Base-by-base conservation (phyloP, 2,888 invertebrate genomes). In the Branchipolynoe longqiensis region DNA sequence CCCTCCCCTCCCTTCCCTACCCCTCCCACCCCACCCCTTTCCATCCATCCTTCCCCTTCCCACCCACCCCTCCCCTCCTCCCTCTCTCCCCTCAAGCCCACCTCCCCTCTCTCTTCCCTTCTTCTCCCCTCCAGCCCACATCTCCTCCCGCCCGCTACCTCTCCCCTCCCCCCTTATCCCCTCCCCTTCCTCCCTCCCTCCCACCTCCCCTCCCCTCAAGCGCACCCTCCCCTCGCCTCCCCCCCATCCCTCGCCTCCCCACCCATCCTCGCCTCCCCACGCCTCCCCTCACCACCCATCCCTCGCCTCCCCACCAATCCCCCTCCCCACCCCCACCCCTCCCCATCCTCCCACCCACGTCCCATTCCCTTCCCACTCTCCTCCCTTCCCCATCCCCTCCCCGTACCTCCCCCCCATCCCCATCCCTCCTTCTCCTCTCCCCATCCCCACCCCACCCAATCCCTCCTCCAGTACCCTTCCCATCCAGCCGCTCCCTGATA, bases 21-120 rank as follows among this genome's bases (percentile, higher is more conserved):
- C 36, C 69, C 36, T 69, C n/a, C 69, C 69, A 62, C 12, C 62
- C 62, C 62, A 69, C 36, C 69, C 69, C 62, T n/a, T 38, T n/a
- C n/a, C n/a, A n/a, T n/a, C n/a, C n/a, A 25, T 25, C 56, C 22
- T 1, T 25, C 56, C 18, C 6, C 22, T 25, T 25, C 3, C 18
- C 56, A 22, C 25, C 58, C 58, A 58, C 58, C 58, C 8, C 8
- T 62, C 36, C 36, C 14, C 12, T 22, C 8, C 36, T 38, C 36
- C 38, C n/a, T 38, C 69, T 28, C 12, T 31, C 62, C 62, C 33
- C 36, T 38, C 69, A 28, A 18, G 36, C n/a, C n/a, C n/a, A n/a
- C n/a, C n/a, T n/a, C n/a, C n/a, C n/a, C n/a, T n/a, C n/a, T n/a
- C n/a, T n/a, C n/a, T n/a, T n/a, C n/a, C n/a, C n/a, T n/a, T n/a